phyloP scores from a whole-genome alignment of 2,888 invertebrate species.

The Camptogramma bilineatum region DNA sequence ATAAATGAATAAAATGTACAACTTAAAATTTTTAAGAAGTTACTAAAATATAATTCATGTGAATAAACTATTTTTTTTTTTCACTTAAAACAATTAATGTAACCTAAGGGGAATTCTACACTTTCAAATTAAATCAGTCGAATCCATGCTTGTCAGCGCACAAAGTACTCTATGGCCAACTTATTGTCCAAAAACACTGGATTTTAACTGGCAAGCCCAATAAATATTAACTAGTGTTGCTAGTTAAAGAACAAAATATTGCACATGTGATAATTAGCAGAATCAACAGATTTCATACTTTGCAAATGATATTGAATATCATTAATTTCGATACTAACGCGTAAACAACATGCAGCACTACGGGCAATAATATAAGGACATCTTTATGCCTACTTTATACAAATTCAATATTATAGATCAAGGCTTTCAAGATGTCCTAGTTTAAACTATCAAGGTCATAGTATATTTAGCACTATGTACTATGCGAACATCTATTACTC shows the following conservation, averaged over 20 bases:
- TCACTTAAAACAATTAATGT: constrained; percentile 54
- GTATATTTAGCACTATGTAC: constrained; percentile 51
- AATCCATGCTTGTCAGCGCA: constrained; percentile 66
- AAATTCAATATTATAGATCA: constrained; percentile 26
- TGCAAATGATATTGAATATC: constrained; percentile 79
- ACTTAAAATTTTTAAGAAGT: constrained; percentile 71
- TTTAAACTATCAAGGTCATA: constrained; percentile 27
- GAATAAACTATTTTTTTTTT: constrained; percentile 53
- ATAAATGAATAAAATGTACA: constrained; percentile 78
- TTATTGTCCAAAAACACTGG: constrained; percentile 49
- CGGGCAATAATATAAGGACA: constrained; percentile 30
- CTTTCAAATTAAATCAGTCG: constrained; percentile 67
- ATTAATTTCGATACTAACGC: constrained; percentile 63
- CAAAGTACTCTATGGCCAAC: constrained; percentile 59
- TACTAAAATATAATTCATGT: constrained; percentile 57
- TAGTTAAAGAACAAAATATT: constrained; percentile 69
- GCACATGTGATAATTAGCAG: constrained; percentile 50
- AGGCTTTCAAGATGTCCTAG: constrained; percentile 31
- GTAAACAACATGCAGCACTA: constrained; percentile 40
- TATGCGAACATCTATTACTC: constrained; percentile 51
- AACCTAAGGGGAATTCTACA: constrained; percentile 58
- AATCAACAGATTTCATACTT: constrained; percentile 65
- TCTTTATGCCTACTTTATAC: constrained; percentile 34
- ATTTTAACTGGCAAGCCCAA: constrained; percentile 39
- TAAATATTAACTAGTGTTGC: constrained; percentile 46